phyloP scores from a whole-genome alignment of 1,140 invertebrate genomes.

The Solen grandis region DNA sequence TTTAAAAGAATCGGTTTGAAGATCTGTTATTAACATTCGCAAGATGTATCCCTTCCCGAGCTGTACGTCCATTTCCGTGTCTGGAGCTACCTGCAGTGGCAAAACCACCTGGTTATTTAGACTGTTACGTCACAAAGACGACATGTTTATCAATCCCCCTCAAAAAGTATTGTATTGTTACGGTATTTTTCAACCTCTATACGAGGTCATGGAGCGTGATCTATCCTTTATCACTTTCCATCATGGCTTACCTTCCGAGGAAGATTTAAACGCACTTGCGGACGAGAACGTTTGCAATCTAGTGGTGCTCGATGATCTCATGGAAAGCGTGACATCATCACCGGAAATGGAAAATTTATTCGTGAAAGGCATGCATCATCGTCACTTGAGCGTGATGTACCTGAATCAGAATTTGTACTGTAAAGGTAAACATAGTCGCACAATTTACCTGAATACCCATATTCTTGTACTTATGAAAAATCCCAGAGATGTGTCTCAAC shows the following conservation, averaged over 20 bases:
- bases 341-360: conserved; percentile 8
- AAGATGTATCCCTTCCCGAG: conserved; percentile 40
- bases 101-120: conserved; percentile 7
- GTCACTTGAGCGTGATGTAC: no score
- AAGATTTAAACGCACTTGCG: conserved; percentile 7
- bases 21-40: not conserved
- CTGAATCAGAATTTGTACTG: conserved; percentile 8
- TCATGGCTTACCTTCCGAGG: conserved; percentile 16
- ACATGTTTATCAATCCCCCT: conserved; percentile 7
- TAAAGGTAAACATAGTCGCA: conserved; percentile 23
- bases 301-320: conserved; percentile 12
- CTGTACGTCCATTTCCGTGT: not conserved
- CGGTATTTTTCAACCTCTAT: conserved; percentile 36
- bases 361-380: not conserved
- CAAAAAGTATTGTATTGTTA: conserved; percentile 37
- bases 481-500: conserved; percentile 33
- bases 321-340: no score
- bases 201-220: not conserved
- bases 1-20: no score
- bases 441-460: conserved; percentile 33
- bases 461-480: conserved; percentile 36
- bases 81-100: not conserved
- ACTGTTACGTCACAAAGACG: conserved; percentile 31
- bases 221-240: not conserved
- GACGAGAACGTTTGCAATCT: not conserved